phyloP scores from a whole-genome alignment of 2,113 vertebrate species.

The Neodon shergylaensis region DNA sequence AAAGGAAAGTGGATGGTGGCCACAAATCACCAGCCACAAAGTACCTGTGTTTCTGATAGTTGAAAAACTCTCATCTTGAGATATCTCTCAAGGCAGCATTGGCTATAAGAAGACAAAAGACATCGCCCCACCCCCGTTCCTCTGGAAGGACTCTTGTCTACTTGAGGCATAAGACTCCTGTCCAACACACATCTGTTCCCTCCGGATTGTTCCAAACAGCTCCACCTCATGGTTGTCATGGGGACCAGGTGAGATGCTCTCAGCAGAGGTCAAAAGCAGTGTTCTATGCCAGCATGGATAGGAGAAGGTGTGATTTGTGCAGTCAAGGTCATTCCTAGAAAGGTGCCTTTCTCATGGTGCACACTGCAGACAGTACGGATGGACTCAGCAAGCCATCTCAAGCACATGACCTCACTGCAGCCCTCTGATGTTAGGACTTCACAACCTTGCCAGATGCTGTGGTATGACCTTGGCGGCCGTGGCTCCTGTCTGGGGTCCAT shows the following conservation, averaged over 20 bases:
- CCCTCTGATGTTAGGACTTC: slow-evolving; percentile 34
- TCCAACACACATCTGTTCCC: background rate
- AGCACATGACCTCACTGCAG: background rate
- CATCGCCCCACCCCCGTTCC: rapidly evolving
- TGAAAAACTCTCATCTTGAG: background rate
- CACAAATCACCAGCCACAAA: background rate
- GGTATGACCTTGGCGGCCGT: background rate
- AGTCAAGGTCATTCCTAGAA: background rate
- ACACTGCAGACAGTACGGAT: background rate
- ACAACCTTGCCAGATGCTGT: background rate
- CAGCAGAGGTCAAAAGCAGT: background rate
- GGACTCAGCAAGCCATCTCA: background rate
- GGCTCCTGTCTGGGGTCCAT: background rate
- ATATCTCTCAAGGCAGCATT: background rate
- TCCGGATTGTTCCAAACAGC: background rate
- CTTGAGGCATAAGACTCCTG: background rate
- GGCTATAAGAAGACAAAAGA: background rate
- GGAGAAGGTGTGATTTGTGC: background rate
- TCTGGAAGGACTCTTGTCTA: background rate
- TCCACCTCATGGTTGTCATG: background rate
- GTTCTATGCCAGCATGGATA: background rate
- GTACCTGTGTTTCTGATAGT: background rate
- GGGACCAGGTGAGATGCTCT: background rate
- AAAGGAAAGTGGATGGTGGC: background rate
- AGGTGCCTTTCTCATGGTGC: background rate